phyloP scores from a whole-genome alignment of 2,113 vertebrate species.

The Lucifuga dentata region DNA sequence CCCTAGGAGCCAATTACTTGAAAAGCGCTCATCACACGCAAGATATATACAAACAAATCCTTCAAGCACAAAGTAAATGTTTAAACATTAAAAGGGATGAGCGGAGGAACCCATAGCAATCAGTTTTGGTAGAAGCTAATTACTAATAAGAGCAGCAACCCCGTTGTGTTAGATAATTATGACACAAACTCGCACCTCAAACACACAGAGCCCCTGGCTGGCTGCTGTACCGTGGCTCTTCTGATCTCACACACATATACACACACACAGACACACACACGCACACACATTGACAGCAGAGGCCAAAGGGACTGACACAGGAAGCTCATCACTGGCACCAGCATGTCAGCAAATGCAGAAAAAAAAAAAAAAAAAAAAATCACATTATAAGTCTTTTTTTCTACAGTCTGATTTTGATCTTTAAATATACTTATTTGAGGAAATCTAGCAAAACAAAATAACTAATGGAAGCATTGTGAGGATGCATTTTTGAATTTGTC shows the following conservation, averaged over 20 bases:
- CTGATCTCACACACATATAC: conserved; percentile 50
- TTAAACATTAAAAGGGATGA: conserved; percentile 96
- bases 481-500: too few species aligned
- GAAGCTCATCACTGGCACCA: conserved; percentile 52
- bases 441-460: conserved; percentile 1
- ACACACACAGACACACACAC: neutral
- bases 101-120: conserved; percentile 93
- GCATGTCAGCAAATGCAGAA: conserved; percentile 2
- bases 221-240: conserved; percentile 84
- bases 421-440: neutral
- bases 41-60: conserved; percentile 99
- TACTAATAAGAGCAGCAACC: conserved; percentile 95
- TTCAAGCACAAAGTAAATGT: conserved; percentile 99
- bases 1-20: conserved; percentile 99
- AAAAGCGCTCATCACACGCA: conserved; percentile 95
- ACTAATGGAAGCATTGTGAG: too few species aligned
- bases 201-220: conserved; percentile 82
- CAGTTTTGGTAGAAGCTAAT: conserved; percentile 95
- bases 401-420: conserved; percentile 5
- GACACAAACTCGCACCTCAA: conserved; percentile 89
- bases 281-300: neutral
- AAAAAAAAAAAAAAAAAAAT: too few species aligned
- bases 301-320: conserved; percentile 30
- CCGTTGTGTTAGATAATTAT: conserved; percentile 94
- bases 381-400: too few species aligned